A percentile compares a stretch with the other conserved stretches of the same genome.
Conservation (phyloP, 2,113 vertebrate genomes). For the Tetraodon nigroviridis region DNA sequence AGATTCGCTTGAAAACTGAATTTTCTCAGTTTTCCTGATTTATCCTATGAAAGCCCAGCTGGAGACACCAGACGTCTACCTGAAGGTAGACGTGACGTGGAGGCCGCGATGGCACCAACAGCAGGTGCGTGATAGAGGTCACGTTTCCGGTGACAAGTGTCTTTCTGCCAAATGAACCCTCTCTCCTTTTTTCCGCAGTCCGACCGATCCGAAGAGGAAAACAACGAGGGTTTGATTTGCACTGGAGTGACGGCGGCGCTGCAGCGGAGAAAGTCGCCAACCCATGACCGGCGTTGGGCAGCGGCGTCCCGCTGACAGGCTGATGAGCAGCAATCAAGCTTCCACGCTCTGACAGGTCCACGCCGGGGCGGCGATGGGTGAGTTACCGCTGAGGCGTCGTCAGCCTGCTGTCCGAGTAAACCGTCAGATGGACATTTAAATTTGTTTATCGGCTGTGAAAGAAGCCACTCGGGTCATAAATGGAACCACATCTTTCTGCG, state of each 20-base stretch:
- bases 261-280: constrained; percentile 30
- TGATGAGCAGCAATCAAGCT: constrained; percentile 53
- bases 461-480: too few species aligned
- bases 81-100: constrained; percentile 22
- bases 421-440: too few species aligned
- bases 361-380: too few species aligned
- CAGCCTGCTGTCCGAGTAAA: too few species aligned
- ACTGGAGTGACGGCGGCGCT: constrained; percentile 21
- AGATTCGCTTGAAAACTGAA: too few species aligned
- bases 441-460: too few species aligned
- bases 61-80: constrained; percentile 5
- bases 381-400: too few species aligned
- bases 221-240: constrained; percentile 32
- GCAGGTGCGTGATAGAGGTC: constrained; percentile 21
- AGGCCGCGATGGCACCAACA: constrained; percentile 15
- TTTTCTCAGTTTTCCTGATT: too few species aligned
- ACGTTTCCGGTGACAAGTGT: constrained; percentile 30
- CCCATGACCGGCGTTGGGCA: constrained; percentile 17
- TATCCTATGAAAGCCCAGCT: constrained; percentile 14
- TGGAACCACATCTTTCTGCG: too few species aligned
- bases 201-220: not conserved
- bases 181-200: not conserved
- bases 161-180: not conserved
- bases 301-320: constrained; percentile 36
- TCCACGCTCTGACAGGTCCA: constrained; percentile 16